Percentiles rank a stretch among this genome's conserved stretches.
phyloP scores from a whole-genome alignment of 37 sponge, comb jelly and placozoan species.

The Agelas oroides region DNA sequence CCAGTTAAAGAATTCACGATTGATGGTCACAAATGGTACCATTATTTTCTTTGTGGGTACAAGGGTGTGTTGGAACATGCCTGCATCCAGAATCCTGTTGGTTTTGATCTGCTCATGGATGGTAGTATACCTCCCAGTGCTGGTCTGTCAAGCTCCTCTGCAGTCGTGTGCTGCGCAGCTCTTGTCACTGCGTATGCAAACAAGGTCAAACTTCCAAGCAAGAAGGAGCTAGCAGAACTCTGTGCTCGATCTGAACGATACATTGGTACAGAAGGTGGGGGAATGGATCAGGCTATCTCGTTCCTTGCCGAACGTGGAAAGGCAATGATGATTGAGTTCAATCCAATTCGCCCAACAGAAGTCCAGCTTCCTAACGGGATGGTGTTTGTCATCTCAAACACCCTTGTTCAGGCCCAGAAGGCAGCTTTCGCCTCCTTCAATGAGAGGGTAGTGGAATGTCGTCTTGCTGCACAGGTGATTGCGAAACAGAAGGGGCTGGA shows the following conservation, averaged over 20 bases:
- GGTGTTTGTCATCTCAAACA: slow-evolving; percentile 89
- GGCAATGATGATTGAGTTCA: slow-evolving; percentile 92
- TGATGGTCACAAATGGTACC: slow-evolving; percentile 69
- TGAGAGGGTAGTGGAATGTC: slow-evolving; percentile 92
- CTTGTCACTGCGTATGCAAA: slow-evolving; percentile 76
- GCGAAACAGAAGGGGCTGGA: slow-evolving; percentile 71
- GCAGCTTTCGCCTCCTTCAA: slow-evolving; percentile 81
- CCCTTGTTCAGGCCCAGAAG: slow-evolving; percentile 77
- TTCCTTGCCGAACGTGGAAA: slow-evolving; percentile 88
- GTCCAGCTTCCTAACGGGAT: slow-evolving; percentile 78
- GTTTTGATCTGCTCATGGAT: slow-evolving; percentile 86
- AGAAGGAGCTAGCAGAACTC: slow-evolving; percentile 78
- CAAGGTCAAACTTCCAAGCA: slow-evolving; percentile 33
- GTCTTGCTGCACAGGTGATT: slow-evolving; percentile 85
- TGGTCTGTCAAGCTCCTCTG: slow-evolving; percentile 99
- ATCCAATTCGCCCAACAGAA: slow-evolving; percentile 75
- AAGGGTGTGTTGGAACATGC: slow-evolving; percentile 70
- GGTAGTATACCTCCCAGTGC: slow-evolving; percentile 91
- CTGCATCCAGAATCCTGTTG: slow-evolving; percentile 38
- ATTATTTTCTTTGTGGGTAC: slow-evolving; percentile 89
- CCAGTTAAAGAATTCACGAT: slow-evolving; percentile 20
- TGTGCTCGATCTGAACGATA: slow-evolving; percentile 92
- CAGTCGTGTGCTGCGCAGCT: slow-evolving; percentile 96
- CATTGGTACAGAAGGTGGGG: slow-evolving; percentile 98
- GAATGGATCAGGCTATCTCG: slow-evolving; percentile 98